Conservation (phyloP, 2,888 invertebrate species). For the Pristionchus maxplancki region DNA sequence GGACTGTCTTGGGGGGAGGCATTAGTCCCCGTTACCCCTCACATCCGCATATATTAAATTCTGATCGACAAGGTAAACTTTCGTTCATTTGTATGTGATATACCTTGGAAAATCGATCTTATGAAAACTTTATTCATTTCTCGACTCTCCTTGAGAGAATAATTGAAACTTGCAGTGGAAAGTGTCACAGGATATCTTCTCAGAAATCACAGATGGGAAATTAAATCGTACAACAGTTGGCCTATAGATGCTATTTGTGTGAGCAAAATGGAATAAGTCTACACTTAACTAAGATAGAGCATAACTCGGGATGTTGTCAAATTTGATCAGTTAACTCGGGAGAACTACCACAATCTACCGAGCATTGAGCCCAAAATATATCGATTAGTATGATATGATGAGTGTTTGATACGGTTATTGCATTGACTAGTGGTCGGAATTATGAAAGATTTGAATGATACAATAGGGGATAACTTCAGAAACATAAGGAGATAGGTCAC, state of each 20-base stretch:
- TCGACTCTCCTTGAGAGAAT: neutral
- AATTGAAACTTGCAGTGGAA: neutral
- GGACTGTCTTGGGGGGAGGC: neutral
- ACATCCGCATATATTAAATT: neutral
- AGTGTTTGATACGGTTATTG: neutral
- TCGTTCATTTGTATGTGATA: too few relatives aligned
- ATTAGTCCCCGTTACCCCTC: neutral
- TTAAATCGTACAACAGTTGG: slow-evolving; percentile 6
- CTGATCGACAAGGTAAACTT: too few relatives aligned
- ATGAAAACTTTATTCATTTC: neutral
- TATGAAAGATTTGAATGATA: slow-evolving; percentile 17
- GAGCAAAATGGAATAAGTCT: slow-evolving; percentile 26
- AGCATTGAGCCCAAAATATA: neutral
- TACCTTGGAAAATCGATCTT: neutral
- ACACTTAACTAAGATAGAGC: neutral
- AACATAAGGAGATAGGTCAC: neutral
- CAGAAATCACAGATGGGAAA: slow-evolving; percentile 29
- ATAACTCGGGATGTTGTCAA: slow-evolving; percentile 13
- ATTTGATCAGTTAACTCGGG: slow-evolving; percentile 14
- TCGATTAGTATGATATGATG: slow-evolving; percentile 22
- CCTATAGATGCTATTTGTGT: neutral
- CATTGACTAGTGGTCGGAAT: slow-evolving; percentile 37
- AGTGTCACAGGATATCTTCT: slow-evolving; percentile 32
- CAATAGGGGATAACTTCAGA: neutral
- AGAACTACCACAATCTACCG: slow-evolving; percentile 17